Conservation (phyloP, 2,113 vertebrate species). For the Orthonyx spaldingii region DNA sequence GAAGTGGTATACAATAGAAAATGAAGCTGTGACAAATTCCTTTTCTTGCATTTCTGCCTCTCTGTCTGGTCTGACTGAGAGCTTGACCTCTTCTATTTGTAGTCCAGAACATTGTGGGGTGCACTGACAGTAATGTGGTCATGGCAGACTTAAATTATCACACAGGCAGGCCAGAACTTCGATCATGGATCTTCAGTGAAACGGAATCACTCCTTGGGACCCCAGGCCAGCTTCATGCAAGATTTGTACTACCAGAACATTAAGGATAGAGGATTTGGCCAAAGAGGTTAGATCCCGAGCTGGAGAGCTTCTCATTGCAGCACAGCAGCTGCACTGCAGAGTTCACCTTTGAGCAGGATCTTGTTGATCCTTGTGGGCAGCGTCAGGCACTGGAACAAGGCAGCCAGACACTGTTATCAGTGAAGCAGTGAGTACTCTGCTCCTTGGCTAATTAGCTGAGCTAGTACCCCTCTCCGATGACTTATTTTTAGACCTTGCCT, state of each 20-base stretch:
- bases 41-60: background rate
- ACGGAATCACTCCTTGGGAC: background rate
- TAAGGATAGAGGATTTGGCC: background rate
- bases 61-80: background rate
- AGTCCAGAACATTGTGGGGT: background rate
- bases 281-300: rapidly evolving
- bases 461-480: background rate
- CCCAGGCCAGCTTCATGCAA: background rate
- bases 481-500: background rate
- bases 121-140: background rate
- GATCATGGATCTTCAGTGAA: background rate
- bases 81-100: background rate
- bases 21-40: background rate
- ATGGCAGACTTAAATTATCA: background rate
- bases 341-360: background rate
- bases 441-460: background rate
- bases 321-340: background rate
- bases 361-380: background rate
- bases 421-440: background rate
- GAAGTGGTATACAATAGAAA: background rate
- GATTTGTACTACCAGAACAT: background rate
- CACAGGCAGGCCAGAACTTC: background rate
- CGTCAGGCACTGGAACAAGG: background rate
- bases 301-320: background rate
- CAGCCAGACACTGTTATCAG: background rate